A percentile compares a stretch with the other conserved stretches of the same genome.
phyloP scores from a whole-genome alignment of 2,888 invertebrate species.

The Sesamia inferens region DNA sequence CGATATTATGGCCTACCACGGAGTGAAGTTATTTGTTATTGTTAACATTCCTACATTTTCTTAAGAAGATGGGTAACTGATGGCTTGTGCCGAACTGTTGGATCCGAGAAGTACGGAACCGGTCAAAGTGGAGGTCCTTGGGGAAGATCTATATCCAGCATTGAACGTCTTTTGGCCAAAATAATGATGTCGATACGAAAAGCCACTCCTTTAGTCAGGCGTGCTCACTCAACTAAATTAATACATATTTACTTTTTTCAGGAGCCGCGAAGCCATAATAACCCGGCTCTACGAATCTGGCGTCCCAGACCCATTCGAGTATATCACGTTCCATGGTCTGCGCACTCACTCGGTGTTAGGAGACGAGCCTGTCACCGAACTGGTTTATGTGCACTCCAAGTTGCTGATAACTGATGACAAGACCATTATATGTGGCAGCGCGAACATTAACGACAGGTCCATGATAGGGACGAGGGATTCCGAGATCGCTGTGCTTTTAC shows the following conservation, averaged over 20 bases:
- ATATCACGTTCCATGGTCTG: slow-evolving; percentile 97
- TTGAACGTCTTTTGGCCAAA: no score
- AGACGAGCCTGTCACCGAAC: slow-evolving; percentile 96
- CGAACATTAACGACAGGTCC: slow-evolving; percentile 99
- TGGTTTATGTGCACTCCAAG: slow-evolving; percentile 99
- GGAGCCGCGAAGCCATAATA: slow-evolving; percentile 96
- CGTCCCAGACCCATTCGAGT: slow-evolving; percentile 94
- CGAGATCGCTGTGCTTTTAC: slow-evolving; percentile 96
- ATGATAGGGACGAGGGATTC: slow-evolving; percentile 98
- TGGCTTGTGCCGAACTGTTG: no score
- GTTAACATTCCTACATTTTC: no score
- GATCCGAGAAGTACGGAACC: no score
- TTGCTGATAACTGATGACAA: slow-evolving; percentile 98
- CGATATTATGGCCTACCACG: no score
- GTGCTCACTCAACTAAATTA: neutral
- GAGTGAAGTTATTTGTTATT: neutral
- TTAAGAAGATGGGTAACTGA: no score
- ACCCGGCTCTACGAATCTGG: slow-evolving; percentile 94
- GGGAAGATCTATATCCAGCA: no score
- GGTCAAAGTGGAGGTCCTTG: no score
- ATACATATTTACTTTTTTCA: neutral
- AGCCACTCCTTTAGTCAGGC: neutral
- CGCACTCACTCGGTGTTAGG: slow-evolving; percentile 94
- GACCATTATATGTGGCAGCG: slow-evolving; percentile 98
- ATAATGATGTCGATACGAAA: neutral